phyloP scores from a whole-genome alignment of 1,140 invertebrate species.

The Pristionchus pacificus region DNA sequence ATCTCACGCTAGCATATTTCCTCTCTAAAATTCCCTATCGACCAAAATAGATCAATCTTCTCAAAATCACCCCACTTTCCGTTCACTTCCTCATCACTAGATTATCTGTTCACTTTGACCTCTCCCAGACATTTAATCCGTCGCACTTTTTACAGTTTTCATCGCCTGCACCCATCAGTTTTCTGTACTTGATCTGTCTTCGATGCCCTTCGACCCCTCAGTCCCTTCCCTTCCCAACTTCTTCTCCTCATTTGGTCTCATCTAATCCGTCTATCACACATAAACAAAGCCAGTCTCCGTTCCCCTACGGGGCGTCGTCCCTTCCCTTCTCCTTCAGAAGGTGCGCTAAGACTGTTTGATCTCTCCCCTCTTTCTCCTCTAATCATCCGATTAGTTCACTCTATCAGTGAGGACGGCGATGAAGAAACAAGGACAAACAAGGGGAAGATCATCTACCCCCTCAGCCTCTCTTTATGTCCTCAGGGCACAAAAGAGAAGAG shows the following conservation, averaged over 20 bases:
- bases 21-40: too few species aligned
- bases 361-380: constrained; percentile 7
- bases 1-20: too few species aligned
- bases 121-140: background rate
- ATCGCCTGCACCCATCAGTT: too few species aligned
- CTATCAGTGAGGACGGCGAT: too few species aligned
- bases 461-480: too few species aligned
- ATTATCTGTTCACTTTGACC: constrained; percentile 11
- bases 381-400: too few species aligned
- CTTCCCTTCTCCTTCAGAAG: constrained; percentile 1
- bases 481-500: too few species aligned
- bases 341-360: constrained; percentile 12
- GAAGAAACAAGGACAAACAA: too few species aligned
- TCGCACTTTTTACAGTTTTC: too few species aligned
- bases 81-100: background rate
- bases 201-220: constrained; percentile 20
- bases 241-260: constrained; percentile 35
- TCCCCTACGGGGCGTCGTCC: background rate
- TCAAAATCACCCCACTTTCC: too few species aligned
- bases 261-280: constrained; percentile 24
- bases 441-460: too few species aligned
- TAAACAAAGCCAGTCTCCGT: background rate
- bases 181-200: background rate
- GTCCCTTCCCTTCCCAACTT: constrained; percentile 37
- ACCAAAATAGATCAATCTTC: too few species aligned